Base-by-base conservation (phyloP, 2,888 invertebrate genomes). In the Lapara coniferarum region DNA sequence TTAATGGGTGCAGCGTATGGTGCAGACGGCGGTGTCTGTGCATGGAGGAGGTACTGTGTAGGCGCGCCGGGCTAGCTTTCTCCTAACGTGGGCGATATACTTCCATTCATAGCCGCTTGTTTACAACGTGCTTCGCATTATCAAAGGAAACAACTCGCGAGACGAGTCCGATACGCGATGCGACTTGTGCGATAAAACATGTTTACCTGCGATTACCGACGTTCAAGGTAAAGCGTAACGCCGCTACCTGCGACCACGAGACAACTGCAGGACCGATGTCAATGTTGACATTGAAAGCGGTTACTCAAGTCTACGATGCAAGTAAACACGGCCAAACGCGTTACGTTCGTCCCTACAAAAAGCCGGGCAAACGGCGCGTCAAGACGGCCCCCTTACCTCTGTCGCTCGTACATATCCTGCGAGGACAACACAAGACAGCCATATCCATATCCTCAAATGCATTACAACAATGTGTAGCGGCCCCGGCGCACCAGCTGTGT, bases 381-480 rank as follows among this genome's bases (percentile, higher is more conserved):
- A 91, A 92, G 91, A 91, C 89, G 88, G 87, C 88, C 89, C 90
- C 94, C 95, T 96, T 95, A 96, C 96, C 96, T 96, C 96, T 94
- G 95, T 95, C 92, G 95, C 96, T 94, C 95, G 95, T 92, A 96
- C 95, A 94, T 95, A 96, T 95, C 96, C 96, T 89, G 95, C 92
- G 89, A 96, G 95, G 95, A 96, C 94, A 93, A 96, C 95, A 95
- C 95, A 95, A 94, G 95, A 95, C 94, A 96, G 93, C 95, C 96
- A 94, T 94, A 95, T 93, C 89, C 95, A 95, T 96, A 96, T 96
- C 96, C 96, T 95, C 90, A 95, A 96, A 95, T 96, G 95, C 96
- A 96, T 96, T 95, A 95, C 95, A 94, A 94, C 91, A 92, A 90
- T 84, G 85, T 86, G 84, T 88, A 84, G 85, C 78, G 87, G 85